Conservation (phyloP, 53 echinoderm and acorn worm genomes). For the Holothuria leucospilota region DNA sequence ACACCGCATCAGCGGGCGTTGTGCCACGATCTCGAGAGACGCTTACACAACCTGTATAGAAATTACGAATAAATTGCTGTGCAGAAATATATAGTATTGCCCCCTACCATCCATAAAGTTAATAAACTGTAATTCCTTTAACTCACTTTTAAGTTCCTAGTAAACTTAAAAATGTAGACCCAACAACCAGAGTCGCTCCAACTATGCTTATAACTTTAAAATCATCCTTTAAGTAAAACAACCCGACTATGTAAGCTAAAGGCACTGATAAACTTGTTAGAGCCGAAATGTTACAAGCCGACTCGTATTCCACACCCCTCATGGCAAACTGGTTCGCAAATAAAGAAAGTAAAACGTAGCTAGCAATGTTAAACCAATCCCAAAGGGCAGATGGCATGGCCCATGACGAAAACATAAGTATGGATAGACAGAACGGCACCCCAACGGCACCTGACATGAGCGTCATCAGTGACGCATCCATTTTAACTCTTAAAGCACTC, state of each 20-base stretch:
- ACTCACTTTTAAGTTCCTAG: too few relatives aligned
- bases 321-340: constrained; percentile 19
- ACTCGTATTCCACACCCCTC: constrained; percentile 18
- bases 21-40: too few relatives aligned
- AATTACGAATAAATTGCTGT: too few relatives aligned
- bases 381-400: neutral
- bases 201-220: neutral
- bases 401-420: neutral
- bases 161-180: neutral
- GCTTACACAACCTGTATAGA: too few relatives aligned
- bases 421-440: neutral
- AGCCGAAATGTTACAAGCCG: constrained; percentile 14
- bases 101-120: too few relatives aligned
- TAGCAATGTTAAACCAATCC: neutral
- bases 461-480: constrained; percentile 21
- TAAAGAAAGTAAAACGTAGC: neutral
- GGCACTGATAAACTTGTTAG: constrained; percentile 7
- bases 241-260: neutral
- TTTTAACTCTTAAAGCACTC: neutral
- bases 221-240: neutral
- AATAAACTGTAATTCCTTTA: too few relatives aligned
- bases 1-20: too few relatives aligned
- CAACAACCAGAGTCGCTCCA: neutral
- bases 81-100: too few relatives aligned
- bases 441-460: constrained; percentile 2